Evolutionary conservation across 2,113 vertebrate species (phyloP), one percentile per base, ranked within the genome.

Genomic region (Oreocharis arfaki): DNA sequence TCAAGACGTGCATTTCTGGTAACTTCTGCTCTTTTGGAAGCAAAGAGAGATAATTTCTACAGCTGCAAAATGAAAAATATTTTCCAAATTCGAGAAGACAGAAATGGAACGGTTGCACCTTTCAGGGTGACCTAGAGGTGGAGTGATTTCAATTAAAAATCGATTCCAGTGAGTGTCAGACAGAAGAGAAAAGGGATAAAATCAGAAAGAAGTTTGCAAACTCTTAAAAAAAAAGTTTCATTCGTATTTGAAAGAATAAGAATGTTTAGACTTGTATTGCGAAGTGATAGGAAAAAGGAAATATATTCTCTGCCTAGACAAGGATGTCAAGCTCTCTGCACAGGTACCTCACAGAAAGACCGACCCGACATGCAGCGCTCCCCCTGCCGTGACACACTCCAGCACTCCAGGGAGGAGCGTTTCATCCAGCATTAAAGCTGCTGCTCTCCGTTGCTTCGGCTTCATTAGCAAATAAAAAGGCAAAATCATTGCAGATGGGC

Each of bases 121-220:
- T 88, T 95, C 74, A 53, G 64, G 50, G 61, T 91, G 94, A 93
- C 84, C 90, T 67, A 50, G 35, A 42, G 7, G 67, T 69, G 81
- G 65, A 96, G 47, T 65, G 59, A 82, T 97, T 94, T 95, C 95
- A 97, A 97, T 96, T 95, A 96, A 97, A 97, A 96, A 90, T 95
- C 67, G 87, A 77, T 97, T 97, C 96, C 84, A 87, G 94, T 94
- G 96, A 97, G 44, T 42, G 53, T n/a, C 57, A 64, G 93, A 90
- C 11, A 49, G 59, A 59, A 35, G 27, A 89, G 87, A 93, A 96
- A 81, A 71, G 42, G 69, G 65, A 75, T 64, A 87, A 77, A 84
- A 53, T 9, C 56, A 74, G 71, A 70, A 91, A 56, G 28, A 94
- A 92, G 60, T 84, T 93, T 61, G n/a, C 28, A 74, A 83, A 70